Percentiles rank a stretch among this genome's conserved stretches.
Conservation (phyloP, 2,113 vertebrate genomes). For the Cathartes aura region DNA sequence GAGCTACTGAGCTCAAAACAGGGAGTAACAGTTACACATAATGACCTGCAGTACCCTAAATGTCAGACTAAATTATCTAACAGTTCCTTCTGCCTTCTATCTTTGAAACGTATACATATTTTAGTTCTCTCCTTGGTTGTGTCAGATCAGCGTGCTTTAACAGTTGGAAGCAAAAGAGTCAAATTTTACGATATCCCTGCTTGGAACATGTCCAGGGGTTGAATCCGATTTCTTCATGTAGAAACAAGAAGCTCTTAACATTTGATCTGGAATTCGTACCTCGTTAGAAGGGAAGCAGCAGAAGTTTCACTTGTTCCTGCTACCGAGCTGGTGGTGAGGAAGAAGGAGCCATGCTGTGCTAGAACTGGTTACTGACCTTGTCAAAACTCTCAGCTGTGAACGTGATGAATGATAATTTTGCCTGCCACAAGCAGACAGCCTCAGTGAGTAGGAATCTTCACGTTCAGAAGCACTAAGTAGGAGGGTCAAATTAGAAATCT, state of each 20-base stretch:
- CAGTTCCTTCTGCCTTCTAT: neutral
- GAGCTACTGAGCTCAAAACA: neutral
- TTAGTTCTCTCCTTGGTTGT: neutral
- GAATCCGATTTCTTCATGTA: neutral
- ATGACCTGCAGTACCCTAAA: conserved; percentile 13
- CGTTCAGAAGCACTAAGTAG: neutral
- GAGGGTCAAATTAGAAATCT: neutral
- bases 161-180: conserved; percentile 3
- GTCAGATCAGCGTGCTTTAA: neutral
- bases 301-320: neutral
- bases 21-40: neutral
- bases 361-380: neutral
- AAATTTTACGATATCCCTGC: neutral
- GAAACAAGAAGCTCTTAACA: neutral
- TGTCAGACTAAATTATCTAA: neutral
- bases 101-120: neutral
- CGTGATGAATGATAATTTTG: neutral
- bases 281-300: conserved; percentile 3
- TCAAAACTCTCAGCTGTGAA: neutral
- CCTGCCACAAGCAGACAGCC: neutral
- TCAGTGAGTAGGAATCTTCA: neutral
- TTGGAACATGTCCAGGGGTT: neutral
- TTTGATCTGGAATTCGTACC: conserved; percentile 17
- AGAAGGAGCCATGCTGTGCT: neutral
- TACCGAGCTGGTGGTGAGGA: neutral